A percentile compares a stretch with the other conserved stretches of the same genome.
phyloP scores from a whole-genome alignment of 2,888 invertebrate species.

The Pyrrhia umbra region DNA sequence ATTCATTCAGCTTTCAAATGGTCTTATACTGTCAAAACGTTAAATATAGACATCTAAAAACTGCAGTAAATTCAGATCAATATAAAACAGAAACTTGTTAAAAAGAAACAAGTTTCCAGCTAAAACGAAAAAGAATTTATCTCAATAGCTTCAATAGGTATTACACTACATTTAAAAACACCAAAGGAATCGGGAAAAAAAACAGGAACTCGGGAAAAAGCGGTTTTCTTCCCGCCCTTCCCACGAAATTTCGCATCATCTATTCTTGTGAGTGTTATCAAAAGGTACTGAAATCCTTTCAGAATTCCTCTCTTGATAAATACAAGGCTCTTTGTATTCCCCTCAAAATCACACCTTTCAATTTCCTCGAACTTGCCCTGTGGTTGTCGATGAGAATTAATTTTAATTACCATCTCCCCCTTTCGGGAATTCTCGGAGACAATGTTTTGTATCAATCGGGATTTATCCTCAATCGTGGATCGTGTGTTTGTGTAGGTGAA shows the following conservation, averaged over 20 bases:
- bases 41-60: too few relatives aligned
- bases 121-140: background rate
- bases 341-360: conserved; percentile 61
- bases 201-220: background rate
- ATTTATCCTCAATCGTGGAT: conserved; percentile 15
- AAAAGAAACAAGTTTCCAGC: too few relatives aligned
- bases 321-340: conserved; percentile 47
- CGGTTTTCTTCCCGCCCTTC: conserved; percentile 2
- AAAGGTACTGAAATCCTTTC: conserved; percentile 35
- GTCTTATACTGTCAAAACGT: too few relatives aligned
- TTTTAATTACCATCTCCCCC: conserved; percentile 58
- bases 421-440: conserved; percentile 16
- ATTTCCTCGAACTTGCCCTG: conserved; percentile 45
- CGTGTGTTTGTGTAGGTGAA: conserved; percentile 28
- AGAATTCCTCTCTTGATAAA: conserved; percentile 39
- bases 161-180: conserved; percentile 11
- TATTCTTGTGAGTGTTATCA: conserved; percentile 26
- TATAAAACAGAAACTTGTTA: too few relatives aligned
- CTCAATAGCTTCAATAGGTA: background rate
- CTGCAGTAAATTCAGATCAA: too few relatives aligned
- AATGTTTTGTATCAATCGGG: conserved; percentile 42
- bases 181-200: conserved; percentile 7
- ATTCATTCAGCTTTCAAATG: too few relatives aligned
- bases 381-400: conserved; percentile 59
- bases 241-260: conserved; percentile 25